Percentiles rank a stretch among this genome's conserved stretches.
These are phyloP conservation scores for Zaprionus kolodkinae DNA, from an alignment of 1,140 invertebrate genomes.

Conservation along the genomic window DNA sequence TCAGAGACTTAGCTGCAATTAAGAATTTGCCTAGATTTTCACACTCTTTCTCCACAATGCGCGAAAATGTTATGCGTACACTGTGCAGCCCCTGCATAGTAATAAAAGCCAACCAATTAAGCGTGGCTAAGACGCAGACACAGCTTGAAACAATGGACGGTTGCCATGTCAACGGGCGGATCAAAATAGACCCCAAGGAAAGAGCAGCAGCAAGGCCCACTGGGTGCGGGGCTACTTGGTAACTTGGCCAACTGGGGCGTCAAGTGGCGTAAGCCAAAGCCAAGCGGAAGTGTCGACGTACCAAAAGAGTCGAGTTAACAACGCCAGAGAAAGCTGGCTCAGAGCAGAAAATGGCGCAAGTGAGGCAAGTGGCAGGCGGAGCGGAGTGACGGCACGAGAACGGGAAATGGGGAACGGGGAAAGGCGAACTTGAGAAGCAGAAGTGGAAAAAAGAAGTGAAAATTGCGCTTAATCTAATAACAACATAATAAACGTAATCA, in stretches of 20 bases:
- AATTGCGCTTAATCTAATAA: constrained; percentile 84
- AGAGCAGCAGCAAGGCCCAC: background rate
- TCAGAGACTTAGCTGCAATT: background rate
- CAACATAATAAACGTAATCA: constrained; percentile 79
- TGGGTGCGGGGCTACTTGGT: background rate
- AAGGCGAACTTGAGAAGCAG: constrained; percentile 19
- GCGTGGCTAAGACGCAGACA: constrained; percentile 70
- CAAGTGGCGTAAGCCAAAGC: constrained; percentile 78
- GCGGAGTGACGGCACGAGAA: constrained; percentile 11
- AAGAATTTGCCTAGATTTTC: background rate
- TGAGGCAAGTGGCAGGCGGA: constrained; percentile 9
- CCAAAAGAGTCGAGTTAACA: constrained; percentile 52
- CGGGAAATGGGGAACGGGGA: no score
- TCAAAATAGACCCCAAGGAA: background rate
- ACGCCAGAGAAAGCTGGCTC: constrained; percentile 38
- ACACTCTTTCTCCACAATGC: constrained; percentile 45
- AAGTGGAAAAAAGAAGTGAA: constrained; percentile 60
- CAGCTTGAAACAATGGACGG: constrained; percentile 63
- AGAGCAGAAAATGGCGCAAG: constrained; percentile 39
- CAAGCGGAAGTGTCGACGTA: constrained; percentile 67
- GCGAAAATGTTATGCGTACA: constrained; percentile 64
- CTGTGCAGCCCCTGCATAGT: constrained; percentile 64
- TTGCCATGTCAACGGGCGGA: constrained; percentile 11
- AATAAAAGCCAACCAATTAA: constrained; percentile 82
- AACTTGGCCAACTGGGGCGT: constrained; percentile 57